Evolutionary conservation across 1,140 invertebrate species (phyloP).

Genomic region (Phocides pigmalion): DNA sequence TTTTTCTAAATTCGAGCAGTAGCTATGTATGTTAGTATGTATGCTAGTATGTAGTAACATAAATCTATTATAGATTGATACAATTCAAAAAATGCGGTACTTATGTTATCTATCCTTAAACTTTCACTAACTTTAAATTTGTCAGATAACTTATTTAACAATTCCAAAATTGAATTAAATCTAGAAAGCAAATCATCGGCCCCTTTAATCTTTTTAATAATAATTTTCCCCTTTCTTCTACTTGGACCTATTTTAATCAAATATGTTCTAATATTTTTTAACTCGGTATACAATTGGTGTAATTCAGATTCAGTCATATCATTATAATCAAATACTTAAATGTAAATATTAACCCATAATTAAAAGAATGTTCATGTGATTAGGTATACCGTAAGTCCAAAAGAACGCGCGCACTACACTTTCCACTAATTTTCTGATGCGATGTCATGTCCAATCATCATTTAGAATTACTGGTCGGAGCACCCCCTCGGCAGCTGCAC

Average conservation of each 20-base stretch:
- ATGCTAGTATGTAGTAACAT: too few species aligned
- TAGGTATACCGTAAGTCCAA: background rate
- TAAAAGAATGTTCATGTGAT: background rate
- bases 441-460: background rate
- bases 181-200: slow-evolving; percentile 4
- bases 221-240: slow-evolving; percentile 31
- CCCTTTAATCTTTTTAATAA: slow-evolving; percentile 31
- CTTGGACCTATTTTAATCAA: slow-evolving; percentile 36
- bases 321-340: background rate
- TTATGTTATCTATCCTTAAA: slow-evolving; percentile 21
- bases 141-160: slow-evolving; percentile 20
- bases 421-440: background rate
- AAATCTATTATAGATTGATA: slow-evolving; percentile 24
- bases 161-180: slow-evolving; percentile 18
- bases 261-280: slow-evolving; percentile 36
- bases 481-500: background rate
- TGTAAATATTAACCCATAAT: background rate
- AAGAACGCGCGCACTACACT: background rate
- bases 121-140: slow-evolving; percentile 15
- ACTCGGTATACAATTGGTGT: slow-evolving; percentile 26
- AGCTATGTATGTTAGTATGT: too few species aligned
- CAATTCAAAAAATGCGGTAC: slow-evolving; percentile 5
- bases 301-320: slow-evolving; percentile 11
- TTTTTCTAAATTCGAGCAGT: background rate
- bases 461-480: background rate